Evolutionary conservation across 92 coral and sea anemone genomes (phyloP), one percentile per base, ranked within the genome.

Genomic region (Siderastrea radians): DNA sequence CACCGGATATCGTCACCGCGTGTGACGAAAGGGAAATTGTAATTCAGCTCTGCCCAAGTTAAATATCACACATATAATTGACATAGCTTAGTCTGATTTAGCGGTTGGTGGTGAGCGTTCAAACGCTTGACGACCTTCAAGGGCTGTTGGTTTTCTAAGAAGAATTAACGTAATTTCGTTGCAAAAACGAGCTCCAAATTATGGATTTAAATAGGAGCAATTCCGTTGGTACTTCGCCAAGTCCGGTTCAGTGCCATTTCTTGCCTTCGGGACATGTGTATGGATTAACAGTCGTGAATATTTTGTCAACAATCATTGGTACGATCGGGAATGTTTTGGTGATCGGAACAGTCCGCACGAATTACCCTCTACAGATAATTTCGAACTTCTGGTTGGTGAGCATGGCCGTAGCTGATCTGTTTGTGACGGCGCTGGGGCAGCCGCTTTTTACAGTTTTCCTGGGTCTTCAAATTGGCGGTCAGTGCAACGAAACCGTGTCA

Each of bases 271-370:
- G 82, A 55, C 98, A 95, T 71, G 91, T 90, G 6, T 60, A 86
- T 43, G 84, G 78, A 17, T 63, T 95, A 76, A 68, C 92, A 44
- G 52, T 80, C 5, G 82, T 95, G 10, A 93, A 92, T 61, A 84
- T 93, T 63, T 66, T 95, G 49, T 93, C 96, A 2, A 85, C 90
- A 48, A 76, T 95, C 60, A 68, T 93, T 59, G 98, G 98, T 74
- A 95, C 95, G 52, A 63, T 93, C 55, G 98, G 98, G 38, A 95
- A 95, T 82, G 79, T 91, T 48, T 61, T 95, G 82, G 96, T 95
- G 63, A 84, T 95, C 63, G 98, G 93, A 2, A 94, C 98, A 43
- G 93, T 95, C 6, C 91, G 86, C 93, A 93, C 98, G n/a, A 93
- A 93, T 64, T 74, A 85, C 47, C 84, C 86, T 59, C 91, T 95